Evolutionary conservation across 2,113 vertebrate genomes (phyloP).

Genomic region (Pteronura brasiliensis): DNA sequence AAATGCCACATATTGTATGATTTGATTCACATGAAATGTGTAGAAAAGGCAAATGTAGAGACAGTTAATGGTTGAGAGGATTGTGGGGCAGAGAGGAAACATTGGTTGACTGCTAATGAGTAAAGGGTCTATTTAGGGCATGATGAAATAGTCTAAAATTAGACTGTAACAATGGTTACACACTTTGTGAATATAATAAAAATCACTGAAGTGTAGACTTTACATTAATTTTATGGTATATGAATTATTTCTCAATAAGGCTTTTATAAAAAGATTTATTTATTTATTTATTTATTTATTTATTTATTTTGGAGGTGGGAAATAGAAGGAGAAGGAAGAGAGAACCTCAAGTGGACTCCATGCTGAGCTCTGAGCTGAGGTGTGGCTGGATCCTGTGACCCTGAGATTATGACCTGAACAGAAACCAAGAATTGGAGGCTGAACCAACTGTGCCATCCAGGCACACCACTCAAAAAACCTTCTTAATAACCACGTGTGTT

Average conservation of each 20-base stretch:
- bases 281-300: background rate
- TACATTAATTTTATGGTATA: background rate
- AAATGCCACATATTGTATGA: background rate
- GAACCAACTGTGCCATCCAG: background rate
- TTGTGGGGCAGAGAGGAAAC: background rate
- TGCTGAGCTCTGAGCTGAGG: background rate
- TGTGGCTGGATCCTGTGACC: background rate
- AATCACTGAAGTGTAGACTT: background rate
- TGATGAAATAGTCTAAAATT: background rate
- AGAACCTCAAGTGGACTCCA: background rate
- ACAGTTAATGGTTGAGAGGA: background rate
- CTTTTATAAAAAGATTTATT: background rate
- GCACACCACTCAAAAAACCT: background rate
- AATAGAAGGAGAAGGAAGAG: background rate
- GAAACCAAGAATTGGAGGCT: background rate
- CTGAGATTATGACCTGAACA: background rate
- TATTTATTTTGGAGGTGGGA: background rate
- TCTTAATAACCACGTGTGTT: background rate
- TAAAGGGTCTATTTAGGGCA: background rate
- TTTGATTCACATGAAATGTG: background rate
- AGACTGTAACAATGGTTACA: background rate
- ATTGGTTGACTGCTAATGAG: background rate
- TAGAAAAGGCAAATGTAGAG: background rate
- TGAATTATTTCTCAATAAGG: background rate
- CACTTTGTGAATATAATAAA: background rate